Percentiles rank a stretch among this genome's conserved stretches.
phyloP scores from a whole-genome alignment of 2,797 vertebrate species.

The Hybognathus amarus region DNA sequence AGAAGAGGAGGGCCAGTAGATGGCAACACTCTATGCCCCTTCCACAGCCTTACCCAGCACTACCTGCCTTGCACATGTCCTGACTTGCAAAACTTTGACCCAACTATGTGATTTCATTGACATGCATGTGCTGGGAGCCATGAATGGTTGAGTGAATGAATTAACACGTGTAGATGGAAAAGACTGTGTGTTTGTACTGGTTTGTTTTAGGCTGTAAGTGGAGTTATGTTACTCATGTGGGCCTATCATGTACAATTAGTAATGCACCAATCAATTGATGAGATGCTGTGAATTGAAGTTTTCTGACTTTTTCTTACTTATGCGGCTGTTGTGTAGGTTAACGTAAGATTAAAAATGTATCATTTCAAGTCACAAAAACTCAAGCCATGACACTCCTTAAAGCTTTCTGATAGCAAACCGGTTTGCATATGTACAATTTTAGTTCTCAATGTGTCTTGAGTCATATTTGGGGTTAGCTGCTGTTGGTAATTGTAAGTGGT shows the following conservation, averaged over 20 bases:
- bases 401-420: constrained; percentile 15
- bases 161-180: constrained; percentile 23
- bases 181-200: constrained; percentile 36
- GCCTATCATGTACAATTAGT: constrained; percentile 58
- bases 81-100: constrained; percentile 56
- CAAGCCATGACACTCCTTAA: constrained; percentile 12
- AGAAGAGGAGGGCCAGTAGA: constrained; percentile 85
- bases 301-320: not conserved
- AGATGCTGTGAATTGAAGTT: constrained; percentile 49
- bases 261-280: constrained; percentile 60
- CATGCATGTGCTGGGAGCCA: constrained; percentile 8
- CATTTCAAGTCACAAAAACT: constrained; percentile 12
- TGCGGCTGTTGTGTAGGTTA: constrained; percentile 39
- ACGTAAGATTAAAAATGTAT: not conserved
- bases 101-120: constrained; percentile 26
- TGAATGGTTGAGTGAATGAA: constrained; percentile 52
- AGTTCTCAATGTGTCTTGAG: not conserved
- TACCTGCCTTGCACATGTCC: constrained; percentile 57
- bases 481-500: constrained; percentile 5
- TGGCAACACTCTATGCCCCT: constrained; percentile 51
- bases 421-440: not conserved
- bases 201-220: constrained; percentile 11
- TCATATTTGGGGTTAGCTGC: not conserved
- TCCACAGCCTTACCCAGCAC: constrained; percentile 63
- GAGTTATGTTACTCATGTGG: constrained; percentile 63